Evolutionary conservation across 2,113 vertebrate species (phyloP), one percentile per base, ranked within the genome.

Genomic region (Strix uralensis): DNA sequence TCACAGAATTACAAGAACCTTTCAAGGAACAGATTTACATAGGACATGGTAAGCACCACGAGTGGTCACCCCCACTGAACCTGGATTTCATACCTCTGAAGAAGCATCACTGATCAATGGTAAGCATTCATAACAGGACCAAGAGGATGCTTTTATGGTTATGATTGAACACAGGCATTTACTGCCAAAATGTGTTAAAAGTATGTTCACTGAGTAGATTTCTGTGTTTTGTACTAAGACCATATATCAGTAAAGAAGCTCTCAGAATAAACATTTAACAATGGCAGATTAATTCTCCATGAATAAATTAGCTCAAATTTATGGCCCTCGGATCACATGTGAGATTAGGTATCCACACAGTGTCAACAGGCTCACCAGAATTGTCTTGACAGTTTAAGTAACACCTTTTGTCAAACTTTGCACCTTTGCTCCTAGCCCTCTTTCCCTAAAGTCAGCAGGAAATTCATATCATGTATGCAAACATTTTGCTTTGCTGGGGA

Each of bases 291-390:
- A 94, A 92, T 92, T 92, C 80, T 38, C 69, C 82, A 81, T 57
- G 47, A 96, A 96, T 91, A 93, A 86, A 94, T 89, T 88, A 83
- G 13, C 57, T 86, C 71, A 86, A 32, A 83, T 92, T 96, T 90
- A 91, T 46, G 61, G n/a, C 25, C 46, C 46, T 74, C 52, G 38
- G 40, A 82, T 81, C 85, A 90, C 59, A 63, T 32, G n/a, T 81
- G 77, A 93, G 55, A 93, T 88, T 49, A 93, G 82, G 40, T 54
- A 81, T 29, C n/a, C 69, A 71, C 15, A 5, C 9, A 47, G 42
- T 15, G 21, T 34, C 2, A 10, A 90, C 69, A 81, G 63, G 55
- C 42, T 88, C 92, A 78, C 82, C 85, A 80, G 85, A 95, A 88
- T 40, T 70, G 63, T 49, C 85, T 67, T 83, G 85, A 66, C 67